Conservation (phyloP, 2,888 invertebrate genomes). For the Andrena bucephala region DNA sequence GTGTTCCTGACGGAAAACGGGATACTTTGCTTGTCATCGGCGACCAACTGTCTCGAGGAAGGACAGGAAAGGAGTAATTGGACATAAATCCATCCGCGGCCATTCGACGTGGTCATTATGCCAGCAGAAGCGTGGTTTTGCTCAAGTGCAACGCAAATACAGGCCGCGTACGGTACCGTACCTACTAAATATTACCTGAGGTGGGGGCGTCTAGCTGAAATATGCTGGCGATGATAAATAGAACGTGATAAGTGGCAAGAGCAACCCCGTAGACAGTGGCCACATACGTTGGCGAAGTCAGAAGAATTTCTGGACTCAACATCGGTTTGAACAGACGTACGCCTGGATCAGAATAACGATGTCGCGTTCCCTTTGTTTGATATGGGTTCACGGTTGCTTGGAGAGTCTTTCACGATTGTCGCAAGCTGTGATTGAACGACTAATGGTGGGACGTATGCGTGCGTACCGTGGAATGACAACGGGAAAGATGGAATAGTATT, state of each 20-base stretch:
- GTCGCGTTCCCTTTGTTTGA: conserved; percentile 34
- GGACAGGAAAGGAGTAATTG: conserved; percentile 74
- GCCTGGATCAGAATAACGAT: conserved; percentile 44
- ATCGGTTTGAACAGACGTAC: conserved; percentile 35
- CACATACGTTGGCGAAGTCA: conserved; percentile 44
- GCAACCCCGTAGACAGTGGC: conserved; percentile 48
- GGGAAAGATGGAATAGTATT: too few species aligned
- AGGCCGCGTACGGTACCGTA: conserved; percentile 64
- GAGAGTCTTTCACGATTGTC: conserved; percentile 16
- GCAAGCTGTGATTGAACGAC: conserved; percentile 12
- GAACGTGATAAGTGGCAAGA: conserved; percentile 67
- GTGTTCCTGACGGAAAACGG: not conserved
- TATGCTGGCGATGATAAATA: conserved; percentile 68
- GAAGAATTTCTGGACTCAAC: conserved; percentile 59
- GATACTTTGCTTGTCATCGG: conserved; percentile 17
- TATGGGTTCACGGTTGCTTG: conserved; percentile 3
- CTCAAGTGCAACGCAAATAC: conserved; percentile 77
- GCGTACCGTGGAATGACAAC: not conserved
- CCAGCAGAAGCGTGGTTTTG: conserved; percentile 62
- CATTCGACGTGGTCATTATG: conserved; percentile 72
- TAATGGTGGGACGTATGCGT: not conserved
- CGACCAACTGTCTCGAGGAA: conserved; percentile 15
- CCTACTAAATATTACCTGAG: conserved; percentile 72
- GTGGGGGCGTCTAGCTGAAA: conserved; percentile 55
- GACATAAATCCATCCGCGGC: conserved; percentile 74